Evolutionary conservation across 2,888 invertebrate genomes (phyloP).

Genomic region (Drosophila kuntzei): DNA sequence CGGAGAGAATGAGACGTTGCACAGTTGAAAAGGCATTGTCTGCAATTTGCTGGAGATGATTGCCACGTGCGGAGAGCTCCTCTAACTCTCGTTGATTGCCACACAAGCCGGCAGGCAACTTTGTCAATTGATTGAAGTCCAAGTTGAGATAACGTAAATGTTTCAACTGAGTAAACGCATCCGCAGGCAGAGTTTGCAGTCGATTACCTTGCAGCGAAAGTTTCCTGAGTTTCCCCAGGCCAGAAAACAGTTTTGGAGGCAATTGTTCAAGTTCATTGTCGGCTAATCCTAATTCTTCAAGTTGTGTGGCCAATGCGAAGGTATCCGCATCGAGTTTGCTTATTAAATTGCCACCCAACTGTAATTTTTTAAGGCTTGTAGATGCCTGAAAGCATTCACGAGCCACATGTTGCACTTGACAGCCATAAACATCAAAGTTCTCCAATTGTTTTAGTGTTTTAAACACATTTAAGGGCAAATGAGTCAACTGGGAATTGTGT

Average conservation of each 20-base stretch:
- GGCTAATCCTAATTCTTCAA: slow-evolving; percentile 47
- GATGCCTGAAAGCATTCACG: slow-evolving; percentile 45
- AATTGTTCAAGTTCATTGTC: slow-evolving; percentile 49
- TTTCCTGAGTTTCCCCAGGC: slow-evolving; percentile 24
- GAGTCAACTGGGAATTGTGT: slow-evolving; percentile 61
- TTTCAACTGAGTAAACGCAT: slow-evolving; percentile 23
- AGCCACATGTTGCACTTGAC: slow-evolving; percentile 43
- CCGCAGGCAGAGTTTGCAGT: slow-evolving; percentile 22
- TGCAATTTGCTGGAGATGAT: slow-evolving; percentile 41
- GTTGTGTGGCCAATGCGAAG: slow-evolving; percentile 52
- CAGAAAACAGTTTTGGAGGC: slow-evolving; percentile 22
- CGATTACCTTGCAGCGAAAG: slow-evolving; percentile 47
- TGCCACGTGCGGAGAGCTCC: slow-evolving; percentile 49
- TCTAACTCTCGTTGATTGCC: slow-evolving; percentile 30
- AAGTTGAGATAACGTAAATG: slow-evolving; percentile 40
- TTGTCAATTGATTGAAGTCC: slow-evolving; percentile 47
- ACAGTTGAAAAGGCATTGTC: slow-evolving; percentile 30
- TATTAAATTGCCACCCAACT: slow-evolving; percentile 69
- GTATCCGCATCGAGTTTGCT: slow-evolving; percentile 39
- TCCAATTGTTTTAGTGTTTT: slow-evolving; percentile 58
- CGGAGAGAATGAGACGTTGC: slow-evolving; percentile 40
- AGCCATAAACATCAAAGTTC: slow-evolving; percentile 54
- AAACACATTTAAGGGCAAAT: slow-evolving; percentile 73
- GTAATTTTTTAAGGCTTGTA: slow-evolving; percentile 31
- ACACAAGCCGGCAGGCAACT: slow-evolving; percentile 43